Conservation (phyloP, 2,113 vertebrate genomes). For the Columbina picui region DNA sequence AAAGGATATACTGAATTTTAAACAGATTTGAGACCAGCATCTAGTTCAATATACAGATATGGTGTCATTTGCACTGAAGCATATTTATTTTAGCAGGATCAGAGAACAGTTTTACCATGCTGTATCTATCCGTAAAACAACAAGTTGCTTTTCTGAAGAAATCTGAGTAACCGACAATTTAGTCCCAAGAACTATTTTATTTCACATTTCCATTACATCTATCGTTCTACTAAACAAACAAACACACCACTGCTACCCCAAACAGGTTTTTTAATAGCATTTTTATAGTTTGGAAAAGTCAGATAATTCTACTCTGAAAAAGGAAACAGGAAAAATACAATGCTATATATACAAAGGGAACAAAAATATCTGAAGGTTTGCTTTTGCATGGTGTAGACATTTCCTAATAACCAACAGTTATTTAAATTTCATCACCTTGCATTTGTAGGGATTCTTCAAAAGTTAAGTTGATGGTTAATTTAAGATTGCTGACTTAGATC, state of each 20-base stretch:
- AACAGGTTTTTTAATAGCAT: background rate
- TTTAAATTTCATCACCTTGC: background rate
- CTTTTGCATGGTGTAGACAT: background rate
- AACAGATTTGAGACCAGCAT: background rate
- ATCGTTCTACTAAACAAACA: background rate
- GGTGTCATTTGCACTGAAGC: background rate
- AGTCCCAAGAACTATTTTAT: background rate
- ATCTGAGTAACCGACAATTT: background rate
- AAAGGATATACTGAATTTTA: background rate
- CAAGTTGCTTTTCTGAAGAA: background rate
- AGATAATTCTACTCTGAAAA: background rate
- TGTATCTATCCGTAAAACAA: background rate
- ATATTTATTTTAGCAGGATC: background rate
- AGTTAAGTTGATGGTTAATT: conserved; percentile 39
- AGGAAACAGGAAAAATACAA: background rate
- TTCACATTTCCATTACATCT: background rate
- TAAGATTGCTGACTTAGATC: conserved; percentile 36
- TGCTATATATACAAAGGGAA: background rate
- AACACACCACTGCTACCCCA: background rate
- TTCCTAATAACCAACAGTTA: background rate
- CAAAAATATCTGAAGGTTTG: background rate
- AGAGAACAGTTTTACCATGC: background rate
- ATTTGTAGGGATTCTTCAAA: conserved; percentile 13
- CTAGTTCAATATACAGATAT: background rate
- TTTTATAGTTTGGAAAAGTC: background rate